Evolutionary conservation across 2,113 vertebrate species (phyloP), one percentile per base, ranked within the genome.

Genomic region (Seriola quinqueradiata): DNA sequence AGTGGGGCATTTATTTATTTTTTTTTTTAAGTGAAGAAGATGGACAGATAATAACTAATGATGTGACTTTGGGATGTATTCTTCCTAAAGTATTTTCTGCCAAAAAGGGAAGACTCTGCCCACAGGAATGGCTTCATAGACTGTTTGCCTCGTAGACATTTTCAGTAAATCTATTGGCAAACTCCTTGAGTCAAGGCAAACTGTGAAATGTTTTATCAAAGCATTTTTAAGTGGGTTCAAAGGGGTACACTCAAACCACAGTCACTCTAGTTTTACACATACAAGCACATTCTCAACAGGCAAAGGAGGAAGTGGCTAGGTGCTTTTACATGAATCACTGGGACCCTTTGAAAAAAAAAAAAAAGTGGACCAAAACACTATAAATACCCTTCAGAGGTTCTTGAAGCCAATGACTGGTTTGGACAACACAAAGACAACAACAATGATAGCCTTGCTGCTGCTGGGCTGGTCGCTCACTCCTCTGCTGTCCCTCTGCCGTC

Each of bases 261-360:
- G 25, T 42, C 8, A 17, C 17, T 66, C 23, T 1, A 40, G 38
- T 82, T 85, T 75, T 72, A 77, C 77, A 70, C 17, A 84, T 44
- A 65, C 70, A 77, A 86, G 89, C 88, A 87, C 70, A 85, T 92
- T 93, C 63, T 79, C 12, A 8, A 28, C 54, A 36, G 17, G 34
- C 25, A 19, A 23, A 78, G 57, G 68, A 90, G 94, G 94, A 94
- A 94, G 92, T 95, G 92, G 91, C 61, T 72, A 83, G 91, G 93
- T 93, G 77, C 83, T 95, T 95, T 95, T 89, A 84, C 82, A 89
- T 95, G 93, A 95, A 85, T 95, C 94, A 95, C 80, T 28, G 21
- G 12, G 70, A 65, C 8, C 71, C 64, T 75, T 73, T 23, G 17
- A 67, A 66, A 80, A 82, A 50, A 70, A 63, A 79, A 70, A 63